Evolutionary conservation across 92 coral and sea anemone genomes (phyloP).

Genomic region (Anthopleura xanthogrammica): DNA sequence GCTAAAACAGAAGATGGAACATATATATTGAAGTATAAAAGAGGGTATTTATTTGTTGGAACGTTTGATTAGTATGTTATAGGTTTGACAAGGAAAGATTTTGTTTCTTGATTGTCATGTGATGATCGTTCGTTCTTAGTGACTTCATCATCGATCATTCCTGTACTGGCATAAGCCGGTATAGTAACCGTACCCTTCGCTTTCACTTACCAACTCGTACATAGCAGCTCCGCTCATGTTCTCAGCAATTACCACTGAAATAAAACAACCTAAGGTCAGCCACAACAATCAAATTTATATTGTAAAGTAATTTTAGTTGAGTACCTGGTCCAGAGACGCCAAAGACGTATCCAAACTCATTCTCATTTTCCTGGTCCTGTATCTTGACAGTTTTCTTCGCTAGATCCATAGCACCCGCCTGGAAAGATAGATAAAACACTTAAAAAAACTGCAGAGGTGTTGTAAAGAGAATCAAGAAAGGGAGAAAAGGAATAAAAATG

Average conservation of each 20-base stretch:
- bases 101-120: constrained; percentile 4
- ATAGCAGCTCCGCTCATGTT: constrained; percentile 99
- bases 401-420: constrained; percentile 96
- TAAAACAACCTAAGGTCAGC: neutral
- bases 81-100: neutral
- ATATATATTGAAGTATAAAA: neutral
- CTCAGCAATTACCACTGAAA: constrained; percentile 95
- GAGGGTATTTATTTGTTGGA: neutral
- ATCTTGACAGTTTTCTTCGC: constrained; percentile 79
- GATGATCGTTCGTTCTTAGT: constrained; percentile 25
- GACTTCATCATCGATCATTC: constrained; percentile 23
- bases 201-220: constrained; percentile 92
- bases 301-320: neutral
- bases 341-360: constrained; percentile 88
- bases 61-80: too few species aligned
- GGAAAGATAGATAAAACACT: constrained; percentile 4
- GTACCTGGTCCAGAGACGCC: constrained; percentile 99
- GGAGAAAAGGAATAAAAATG: constrained; percentile 8
- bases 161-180: constrained; percentile 6
- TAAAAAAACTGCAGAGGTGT: neutral
- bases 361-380: constrained; percentile 79
- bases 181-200: neutral
- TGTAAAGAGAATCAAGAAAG: neutral
- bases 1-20: neutral
- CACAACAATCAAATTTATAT: neutral